phyloP scores from a whole-genome alignment of 2,113 vertebrate species.

The Ammodytes marinus region DNA sequence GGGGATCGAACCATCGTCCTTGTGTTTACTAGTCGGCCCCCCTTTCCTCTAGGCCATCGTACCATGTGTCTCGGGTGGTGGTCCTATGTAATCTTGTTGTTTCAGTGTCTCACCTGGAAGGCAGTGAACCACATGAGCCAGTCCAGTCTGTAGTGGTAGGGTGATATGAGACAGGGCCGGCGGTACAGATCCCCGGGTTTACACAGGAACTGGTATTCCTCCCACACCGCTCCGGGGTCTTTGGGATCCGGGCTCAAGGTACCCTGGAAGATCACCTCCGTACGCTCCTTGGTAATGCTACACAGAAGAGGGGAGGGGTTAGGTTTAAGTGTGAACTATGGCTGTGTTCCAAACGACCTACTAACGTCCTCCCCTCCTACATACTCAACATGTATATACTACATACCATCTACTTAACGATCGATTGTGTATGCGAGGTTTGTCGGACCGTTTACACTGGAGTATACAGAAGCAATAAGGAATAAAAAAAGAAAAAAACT shows the following conservation, averaged over 20 bases:
- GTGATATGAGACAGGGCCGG: constrained; percentile 90
- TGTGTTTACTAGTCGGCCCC: too few relatives aligned
- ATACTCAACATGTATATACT: too few relatives aligned
- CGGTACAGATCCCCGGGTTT: constrained; percentile 89
- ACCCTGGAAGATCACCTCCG: constrained; percentile 94
- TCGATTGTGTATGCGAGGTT: too few relatives aligned
- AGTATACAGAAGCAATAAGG: too few relatives aligned
- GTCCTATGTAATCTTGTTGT: background rate
- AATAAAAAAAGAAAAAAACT: too few relatives aligned
- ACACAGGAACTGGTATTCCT: constrained; percentile 95
- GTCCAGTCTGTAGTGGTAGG: constrained; percentile 96
- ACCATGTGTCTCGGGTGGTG: background rate
- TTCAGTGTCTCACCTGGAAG: constrained; percentile 88
- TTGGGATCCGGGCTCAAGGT: constrained; percentile 88
- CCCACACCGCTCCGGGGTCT: constrained; percentile 88
- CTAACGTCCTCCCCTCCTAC: too few relatives aligned
- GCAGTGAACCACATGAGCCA: constrained; percentile 99
- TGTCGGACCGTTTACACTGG: too few relatives aligned
- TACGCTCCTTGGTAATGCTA: constrained; percentile 96
- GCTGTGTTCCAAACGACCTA: background rate
- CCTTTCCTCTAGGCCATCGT: too few relatives aligned
- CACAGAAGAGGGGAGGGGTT: background rate
- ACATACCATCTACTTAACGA: too few relatives aligned
- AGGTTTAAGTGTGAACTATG: background rate
- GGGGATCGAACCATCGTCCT: too few relatives aligned